Base-by-base conservation (phyloP, 2,888 invertebrate species). In the Tanytarsus gracilentus region DNA sequence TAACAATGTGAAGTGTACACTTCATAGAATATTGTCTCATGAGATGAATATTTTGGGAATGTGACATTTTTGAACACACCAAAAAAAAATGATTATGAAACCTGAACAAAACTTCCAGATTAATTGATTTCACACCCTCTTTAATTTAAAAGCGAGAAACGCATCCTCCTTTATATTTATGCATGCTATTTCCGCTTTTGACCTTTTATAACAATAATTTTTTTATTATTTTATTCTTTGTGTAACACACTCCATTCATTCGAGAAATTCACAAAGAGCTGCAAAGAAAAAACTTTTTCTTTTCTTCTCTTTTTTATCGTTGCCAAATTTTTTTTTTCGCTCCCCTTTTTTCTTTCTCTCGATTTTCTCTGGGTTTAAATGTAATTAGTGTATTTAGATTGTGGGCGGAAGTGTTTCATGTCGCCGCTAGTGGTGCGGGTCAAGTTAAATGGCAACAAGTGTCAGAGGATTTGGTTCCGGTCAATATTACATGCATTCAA, bases 381-480 rank as follows among this genome's bases (percentile, higher is more conserved):
- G 62, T 52, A 27, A 59, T 61, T 61, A 74, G 73, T 73, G 73
- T 73, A 70, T 78, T 68, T 81, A 91, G 97, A 79, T 79, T 97
- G 72, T 97, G 97, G 97, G 97, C 96, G 67, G 97, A 97, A 78
- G 95, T 97, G 70, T 97, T 96, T 77, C 93, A 96, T 77, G 96
- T 97, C 70, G 92, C 92, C 67, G 91, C 93, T 59, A 90, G 89
- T 69, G 90, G 91, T 64, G 87, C 88, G 65, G 92, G 93, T 69
- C 89, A 89, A 48, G 92, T 94, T 65, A 94, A 90, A 78, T 97
- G 97, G 96, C 92, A 94, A 79, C 92, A 95, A 76, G 91, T 97
- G 67, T 95, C 95, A 65, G 96, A 96, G 75, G 97, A 97, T 77
- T 84, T 97, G 75, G 97, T 98, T 67, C 97, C 97, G 61, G 95